Percentiles rank a stretch among this genome's conserved stretches.
phyloP scores from a whole-genome alignment of 2,888 invertebrate species.

The Ophonus ardosiacus region DNA sequence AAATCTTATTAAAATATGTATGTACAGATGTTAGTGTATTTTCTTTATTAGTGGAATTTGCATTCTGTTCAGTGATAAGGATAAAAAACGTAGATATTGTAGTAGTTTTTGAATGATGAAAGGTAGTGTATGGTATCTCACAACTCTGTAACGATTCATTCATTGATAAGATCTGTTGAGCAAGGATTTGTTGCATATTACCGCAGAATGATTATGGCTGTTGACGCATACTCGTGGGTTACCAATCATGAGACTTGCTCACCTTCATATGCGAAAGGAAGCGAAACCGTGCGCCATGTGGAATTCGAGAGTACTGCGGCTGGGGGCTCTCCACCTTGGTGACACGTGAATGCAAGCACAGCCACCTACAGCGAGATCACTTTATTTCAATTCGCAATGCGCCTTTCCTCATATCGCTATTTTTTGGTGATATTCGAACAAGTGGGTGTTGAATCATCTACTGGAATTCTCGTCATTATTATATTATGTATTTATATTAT shows the following conservation, averaged over 20 bases:
- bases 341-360: constrained; percentile 50
- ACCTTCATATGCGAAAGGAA: constrained; percentile 50
- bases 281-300: neutral
- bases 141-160: constrained; percentile 10
- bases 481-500: too few species aligned
- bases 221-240: constrained; percentile 38
- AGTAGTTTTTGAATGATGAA: neutral
- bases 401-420: neutral
- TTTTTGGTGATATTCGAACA: neutral
- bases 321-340: constrained; percentile 9
- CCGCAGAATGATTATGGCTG: constrained; percentile 25
- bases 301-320: constrained; percentile 23
- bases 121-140: neutral
- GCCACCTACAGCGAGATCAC: constrained; percentile 22
- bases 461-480: neutral
- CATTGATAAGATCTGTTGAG: constrained; percentile 31
- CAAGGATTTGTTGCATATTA: constrained; percentile 43
- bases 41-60: too few species aligned
- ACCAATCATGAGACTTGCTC: constrained; percentile 29
- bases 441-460: neutral
- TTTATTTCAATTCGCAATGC: constrained; percentile 1
- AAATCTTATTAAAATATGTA: too few species aligned
- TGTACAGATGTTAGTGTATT: too few species aligned
- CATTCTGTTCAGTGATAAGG: too few species aligned
- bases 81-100: neutral